Conservation (phyloP, 2,797 vertebrate genomes). For the Delichon dasypus region DNA sequence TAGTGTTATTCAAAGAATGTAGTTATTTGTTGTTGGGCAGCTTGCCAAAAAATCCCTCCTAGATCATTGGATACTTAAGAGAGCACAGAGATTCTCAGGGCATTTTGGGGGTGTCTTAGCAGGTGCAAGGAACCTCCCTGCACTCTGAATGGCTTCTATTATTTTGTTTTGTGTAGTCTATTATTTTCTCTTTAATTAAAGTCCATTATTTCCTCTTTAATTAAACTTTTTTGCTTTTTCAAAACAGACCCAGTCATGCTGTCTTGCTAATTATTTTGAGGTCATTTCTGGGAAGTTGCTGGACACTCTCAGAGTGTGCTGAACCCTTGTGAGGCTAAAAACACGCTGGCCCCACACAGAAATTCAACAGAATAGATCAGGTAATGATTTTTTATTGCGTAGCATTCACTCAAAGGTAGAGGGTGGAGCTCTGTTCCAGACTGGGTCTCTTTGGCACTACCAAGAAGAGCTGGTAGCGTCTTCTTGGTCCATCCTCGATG, state of each 20-base stretch:
- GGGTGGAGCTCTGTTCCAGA: neutral
- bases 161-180: neutral
- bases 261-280: neutral
- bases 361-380: neutral
- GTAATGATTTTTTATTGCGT: neutral
- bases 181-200: neutral
- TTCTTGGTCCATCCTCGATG: neutral
- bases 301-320: neutral
- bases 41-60: neutral
- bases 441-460: neutral
- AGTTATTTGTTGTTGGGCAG: neutral
- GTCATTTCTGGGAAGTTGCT: neutral
- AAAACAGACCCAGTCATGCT: neutral
- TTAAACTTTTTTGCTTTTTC: neutral
- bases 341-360: neutral
- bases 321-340: neutral
- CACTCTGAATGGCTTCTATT: neutral
- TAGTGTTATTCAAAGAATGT: neutral
- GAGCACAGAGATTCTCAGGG: neutral
- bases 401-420: neutral
- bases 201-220: neutral
- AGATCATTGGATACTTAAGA: neutral
- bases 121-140: neutral
- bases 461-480: neutral
- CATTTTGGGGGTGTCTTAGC: neutral